These are phyloP conservation scores for Drosophila melanosoma DNA, from an alignment of 2,888 invertebrate species.

Conservation along the genomic window DNA sequence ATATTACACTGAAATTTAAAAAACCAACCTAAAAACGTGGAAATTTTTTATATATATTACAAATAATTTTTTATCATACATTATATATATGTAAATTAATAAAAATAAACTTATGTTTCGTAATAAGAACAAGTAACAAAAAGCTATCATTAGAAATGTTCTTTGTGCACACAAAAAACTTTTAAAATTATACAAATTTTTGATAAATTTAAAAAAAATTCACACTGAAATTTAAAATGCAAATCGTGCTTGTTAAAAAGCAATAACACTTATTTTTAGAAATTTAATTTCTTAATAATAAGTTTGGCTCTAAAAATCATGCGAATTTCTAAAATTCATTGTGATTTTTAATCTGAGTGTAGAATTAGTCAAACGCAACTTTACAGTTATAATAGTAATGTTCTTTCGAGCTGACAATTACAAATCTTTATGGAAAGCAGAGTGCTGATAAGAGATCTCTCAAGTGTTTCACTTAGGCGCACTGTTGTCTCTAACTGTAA, in stretches of 20 bases:
- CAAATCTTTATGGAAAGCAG: background rate
- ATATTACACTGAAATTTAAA: background rate
- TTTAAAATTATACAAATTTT: background rate
- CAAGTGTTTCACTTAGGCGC: constrained; percentile 42
- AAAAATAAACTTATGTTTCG: background rate
- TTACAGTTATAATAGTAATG: background rate
- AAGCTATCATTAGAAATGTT: background rate
- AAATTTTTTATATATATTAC: background rate
- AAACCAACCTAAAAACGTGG: background rate
- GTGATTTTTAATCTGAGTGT: background rate
- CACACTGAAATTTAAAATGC: background rate
- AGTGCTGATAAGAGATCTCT: constrained; percentile 36
- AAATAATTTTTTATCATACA: background rate
- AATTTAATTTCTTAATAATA: background rate
- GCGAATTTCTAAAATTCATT: background rate
- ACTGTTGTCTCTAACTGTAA: constrained; percentile 41
- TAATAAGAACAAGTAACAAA: background rate
- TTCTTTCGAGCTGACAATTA: constrained; percentile 1
- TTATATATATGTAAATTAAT: too few relatives aligned
- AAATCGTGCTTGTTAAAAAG: background rate
- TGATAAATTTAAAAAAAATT: background rate
- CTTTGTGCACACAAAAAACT: background rate
- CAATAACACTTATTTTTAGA: background rate
- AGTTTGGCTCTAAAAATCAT: background rate
- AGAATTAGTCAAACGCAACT: background rate